Evolutionary conservation across 2,113 vertebrate genomes (phyloP), one percentile per base, ranked within the genome.

Genomic region (Nothocercus nigrocapillus): DNA sequence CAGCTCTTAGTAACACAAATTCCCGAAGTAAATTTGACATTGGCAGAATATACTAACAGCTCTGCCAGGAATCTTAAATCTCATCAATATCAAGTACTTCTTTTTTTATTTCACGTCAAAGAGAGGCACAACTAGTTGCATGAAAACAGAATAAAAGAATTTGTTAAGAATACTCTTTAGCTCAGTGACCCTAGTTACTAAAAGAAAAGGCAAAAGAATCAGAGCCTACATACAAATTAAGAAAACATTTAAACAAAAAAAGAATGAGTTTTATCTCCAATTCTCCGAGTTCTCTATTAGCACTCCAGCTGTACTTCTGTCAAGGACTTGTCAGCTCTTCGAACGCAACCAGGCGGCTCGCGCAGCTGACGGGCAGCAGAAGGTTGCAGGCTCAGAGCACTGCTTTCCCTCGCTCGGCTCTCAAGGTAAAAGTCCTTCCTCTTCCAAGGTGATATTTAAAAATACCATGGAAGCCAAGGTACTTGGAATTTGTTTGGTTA

Each of bases 151-250:
- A 49, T 11, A 4, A 27, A 85, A 78, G 63, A 68, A 45, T 47
- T 8, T 62, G 36, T 62, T 32, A 78, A 51, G 19, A 74, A 25
- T 28, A 40, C 17, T 7, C 67, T 47, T 81, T 51, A 81, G 17
- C 13, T 72, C 34, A 53, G 44, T 86, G 34, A 54, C 24, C 17
- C 10, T 7, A 34, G 25, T 30, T 84, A 72, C 20, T 61, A 64
- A 75, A 86, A 83, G 76, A 83, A 95, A 87, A 94, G 53, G 38
- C 45, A 51, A 27, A 3, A 82, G 32, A 59, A 88, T 28, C 21
- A 42, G 56, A 82, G n/a, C 19, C 28, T 68, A 49, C 27, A 64
- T 5, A 36, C 16, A 85, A 62, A 85, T 34, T 24, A 72, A 76
- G 53, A 53, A 81, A 88, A 47, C 13, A 58, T 32, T 64, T 22